Percentiles rank a stretch among this genome's conserved stretches.
phyloP scores from a whole-genome alignment of 2,888 invertebrate genomes.

The Pseudococcus viburni region DNA sequence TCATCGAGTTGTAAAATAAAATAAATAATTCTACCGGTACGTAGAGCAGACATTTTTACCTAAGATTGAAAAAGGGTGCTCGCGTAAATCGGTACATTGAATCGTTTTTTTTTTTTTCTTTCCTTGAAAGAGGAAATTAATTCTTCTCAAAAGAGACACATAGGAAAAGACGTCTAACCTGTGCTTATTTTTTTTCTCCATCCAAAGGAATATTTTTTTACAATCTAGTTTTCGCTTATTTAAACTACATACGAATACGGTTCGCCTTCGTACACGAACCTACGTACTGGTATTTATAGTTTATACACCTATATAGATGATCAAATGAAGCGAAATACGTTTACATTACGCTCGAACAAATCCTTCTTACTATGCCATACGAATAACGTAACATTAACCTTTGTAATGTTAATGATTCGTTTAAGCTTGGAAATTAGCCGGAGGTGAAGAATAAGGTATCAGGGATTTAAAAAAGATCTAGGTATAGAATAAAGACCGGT shows the following conservation, averaged over 20 bases:
- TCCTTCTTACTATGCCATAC: background rate
- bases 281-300: background rate
- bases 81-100: background rate
- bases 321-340: slow-evolving; percentile 43
- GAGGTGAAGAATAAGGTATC: background rate
- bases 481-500: background rate
- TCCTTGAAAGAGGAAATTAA: background rate
- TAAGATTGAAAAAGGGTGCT: background rate
- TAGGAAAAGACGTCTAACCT: background rate
- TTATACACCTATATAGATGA: background rate
- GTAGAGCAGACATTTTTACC: background rate
- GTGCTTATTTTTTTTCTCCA: slow-evolving; percentile 16
- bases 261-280: background rate
- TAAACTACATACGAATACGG: too few species aligned
- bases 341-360: slow-evolving; percentile 48
- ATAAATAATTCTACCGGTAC: background rate
- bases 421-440: slow-evolving; percentile 42
- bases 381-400: slow-evolving; percentile 18
- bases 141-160: background rate
- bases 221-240: background rate
- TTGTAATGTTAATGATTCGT: slow-evolving; percentile 50
- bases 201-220: background rate
- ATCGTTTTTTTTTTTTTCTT: background rate
- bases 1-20: slow-evolving; percentile 27
- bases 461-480: too few species aligned